phyloP scores from a whole-genome alignment of 1,140 invertebrate genomes.

The Chironomus tepperi region DNA sequence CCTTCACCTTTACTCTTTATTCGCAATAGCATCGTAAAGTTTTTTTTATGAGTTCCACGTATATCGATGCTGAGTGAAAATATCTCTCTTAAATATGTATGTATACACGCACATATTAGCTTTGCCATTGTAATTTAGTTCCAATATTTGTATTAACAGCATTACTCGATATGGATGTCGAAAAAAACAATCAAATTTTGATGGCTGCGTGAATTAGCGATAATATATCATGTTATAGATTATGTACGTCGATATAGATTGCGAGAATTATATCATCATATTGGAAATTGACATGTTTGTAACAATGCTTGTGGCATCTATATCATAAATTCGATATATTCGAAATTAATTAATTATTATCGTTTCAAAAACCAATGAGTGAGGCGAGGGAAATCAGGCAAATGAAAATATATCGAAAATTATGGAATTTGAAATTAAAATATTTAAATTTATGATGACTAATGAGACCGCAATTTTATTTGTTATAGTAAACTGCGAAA shows the following conservation, averaged over 20 bases:
- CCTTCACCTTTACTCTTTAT: background rate
- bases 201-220: background rate
- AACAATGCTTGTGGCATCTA: background rate
- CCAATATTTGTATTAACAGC: background rate
- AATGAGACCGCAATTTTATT: no score
- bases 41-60: background rate
- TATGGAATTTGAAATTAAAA: no score
- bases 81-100: background rate
- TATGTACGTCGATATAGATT: no score
- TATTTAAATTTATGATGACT: no score
- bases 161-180: background rate
- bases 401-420: no score
- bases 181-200: slow-evolving; percentile 14
- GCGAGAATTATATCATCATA: background rate
- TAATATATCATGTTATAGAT: background rate
- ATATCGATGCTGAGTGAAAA: background rate
- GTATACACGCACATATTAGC: background rate
- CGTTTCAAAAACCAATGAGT: no score
- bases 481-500: no score
- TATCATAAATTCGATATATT: background rate
- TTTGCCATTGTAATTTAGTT: background rate
- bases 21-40: background rate
- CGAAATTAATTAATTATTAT: background rate
- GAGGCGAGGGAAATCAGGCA: no score
- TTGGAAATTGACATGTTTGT: background rate